These are phyloP conservation scores for Pangasianodon hypophthalmus DNA, from an alignment of 2,113 vertebrate species.

Conservation along the genomic window DNA sequence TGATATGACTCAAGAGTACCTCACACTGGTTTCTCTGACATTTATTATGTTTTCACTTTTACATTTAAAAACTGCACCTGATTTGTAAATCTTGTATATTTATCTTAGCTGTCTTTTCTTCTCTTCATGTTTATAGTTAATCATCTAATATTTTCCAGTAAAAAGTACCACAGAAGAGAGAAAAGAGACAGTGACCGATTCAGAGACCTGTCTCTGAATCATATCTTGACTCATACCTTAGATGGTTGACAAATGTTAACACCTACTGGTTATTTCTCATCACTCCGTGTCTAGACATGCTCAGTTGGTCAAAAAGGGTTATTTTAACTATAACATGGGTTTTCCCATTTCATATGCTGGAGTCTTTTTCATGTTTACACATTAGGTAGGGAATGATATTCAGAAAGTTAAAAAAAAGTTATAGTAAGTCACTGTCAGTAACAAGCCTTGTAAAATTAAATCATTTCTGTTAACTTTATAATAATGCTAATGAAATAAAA, in stretches of 20 bases:
- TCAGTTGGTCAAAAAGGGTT: slow-evolving; percentile 9
- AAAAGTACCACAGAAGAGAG: not conserved
- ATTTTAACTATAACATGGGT: not conserved
- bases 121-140: not conserved
- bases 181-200: not conserved
- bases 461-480: not conserved
- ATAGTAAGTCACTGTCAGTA: not conserved
- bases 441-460: not conserved
- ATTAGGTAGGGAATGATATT: not conserved
- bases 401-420: not conserved
- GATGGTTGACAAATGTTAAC: slow-evolving; percentile 1
- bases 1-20: not conserved
- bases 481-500: not conserved
- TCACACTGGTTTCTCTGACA: not conserved
- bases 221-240: not conserved
- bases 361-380: not conserved
- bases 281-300: slow-evolving; percentile 8
- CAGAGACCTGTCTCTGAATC: slow-evolving; percentile 35
- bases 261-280: slow-evolving; percentile 41
- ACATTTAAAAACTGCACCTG: not conserved
- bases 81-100: not conserved
- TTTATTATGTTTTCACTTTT: not conserved
- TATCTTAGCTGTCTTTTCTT: not conserved
- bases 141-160: slow-evolving; percentile 24
- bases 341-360: not conserved